Base-by-base conservation (phyloP, 92 coral and sea anemone genomes). In the Porites divaricata region DNA sequence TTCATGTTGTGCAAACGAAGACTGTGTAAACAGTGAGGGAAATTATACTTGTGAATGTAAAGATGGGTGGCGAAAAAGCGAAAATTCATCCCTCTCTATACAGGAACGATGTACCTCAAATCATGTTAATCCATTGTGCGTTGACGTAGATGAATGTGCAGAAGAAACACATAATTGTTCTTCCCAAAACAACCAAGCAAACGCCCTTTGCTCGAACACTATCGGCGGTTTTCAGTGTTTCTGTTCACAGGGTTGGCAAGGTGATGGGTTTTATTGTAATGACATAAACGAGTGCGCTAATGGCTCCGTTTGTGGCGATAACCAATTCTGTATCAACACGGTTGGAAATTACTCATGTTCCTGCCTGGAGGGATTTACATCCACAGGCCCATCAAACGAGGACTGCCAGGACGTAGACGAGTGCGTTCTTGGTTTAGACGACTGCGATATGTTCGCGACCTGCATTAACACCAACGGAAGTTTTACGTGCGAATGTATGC, bases 401-500 rank as follows among this genome's bases (percentile, higher is more conserved):
- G 72, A 65, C 4, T 90, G 94, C 76, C 82, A 83, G 3, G 94
- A 91, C 67, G 16, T 83, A 61, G 90, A 91, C 23, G 94, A 90
- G 74, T 90, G 94, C 24, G 51, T 83, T 16, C 86, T 90, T 65
- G 94, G 89, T 8, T 78, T 78, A 8, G 80, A 62, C 49, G 78
- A 79, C 45, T 90, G 94, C 21, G 82, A 88, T 67, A 87, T 35
- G 3, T 87, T 87, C 19, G 94, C 94, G 1, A 63, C 79, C 3
- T 90, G 94, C 63, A 74, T 52, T n/a, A 90, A 90, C 41, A 83
- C 94, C 12, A 83, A 90, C 59, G 94, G 94, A 17, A 87, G 91
- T 62, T 90, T 87, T 45, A 70, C 45, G 7, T 90, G 94, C 56
- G 61, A 28, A 19, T 91, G 94, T 45, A 88, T 62, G 19, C 75